phyloP scores from a whole-genome alignment of 2,888 invertebrate species.

The Drosophila meridionalis region DNA sequence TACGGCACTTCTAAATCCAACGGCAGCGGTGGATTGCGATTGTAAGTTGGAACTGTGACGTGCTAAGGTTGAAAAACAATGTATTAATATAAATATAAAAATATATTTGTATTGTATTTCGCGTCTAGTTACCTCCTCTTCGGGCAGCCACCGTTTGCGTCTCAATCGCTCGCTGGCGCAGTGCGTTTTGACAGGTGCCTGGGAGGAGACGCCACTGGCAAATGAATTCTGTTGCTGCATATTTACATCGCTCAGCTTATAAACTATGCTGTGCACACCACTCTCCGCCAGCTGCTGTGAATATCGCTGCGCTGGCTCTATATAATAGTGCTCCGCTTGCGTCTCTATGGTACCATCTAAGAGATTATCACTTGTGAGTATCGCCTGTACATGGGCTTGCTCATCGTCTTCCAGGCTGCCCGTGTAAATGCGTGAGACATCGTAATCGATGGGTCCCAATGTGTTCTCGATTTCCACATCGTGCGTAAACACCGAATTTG shows the following conservation, averaged over 20 bases:
- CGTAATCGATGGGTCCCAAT: conserved; percentile 89
- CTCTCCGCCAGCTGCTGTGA: conserved; percentile 86
- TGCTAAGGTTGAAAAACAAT: conserved; percentile 21
- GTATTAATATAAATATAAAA: background rate
- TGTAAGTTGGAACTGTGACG: conserved; percentile 70
- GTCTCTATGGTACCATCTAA: conserved; percentile 96
- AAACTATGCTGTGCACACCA: conserved; percentile 92
- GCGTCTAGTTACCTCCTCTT: conserved; percentile 85
- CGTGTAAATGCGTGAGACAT: conserved; percentile 90
- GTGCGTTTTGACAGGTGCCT: conserved; percentile 74
- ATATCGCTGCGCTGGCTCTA: conserved; percentile 87
- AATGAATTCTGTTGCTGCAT: conserved; percentile 71
- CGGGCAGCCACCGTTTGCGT: conserved; percentile 89
- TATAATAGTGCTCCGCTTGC: conserved; percentile 91
- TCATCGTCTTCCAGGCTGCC: conserved; percentile 94
- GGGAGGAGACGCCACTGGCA: conserved; percentile 46
- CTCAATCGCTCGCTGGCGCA: conserved; percentile 84
- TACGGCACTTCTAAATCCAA: conserved; percentile 89
- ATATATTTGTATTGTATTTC: background rate
- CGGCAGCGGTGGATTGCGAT: conserved; percentile 88
- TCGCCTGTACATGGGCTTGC: conserved; percentile 92
- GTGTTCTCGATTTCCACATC: conserved; percentile 92
- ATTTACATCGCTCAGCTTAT: conserved; percentile 91
- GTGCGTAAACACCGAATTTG: conserved; percentile 90
- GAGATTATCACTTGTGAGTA: conserved; percentile 93